Evolutionary conservation across 1,140 invertebrate genomes (phyloP).

Genomic region (Laupala kohalensis): DNA sequence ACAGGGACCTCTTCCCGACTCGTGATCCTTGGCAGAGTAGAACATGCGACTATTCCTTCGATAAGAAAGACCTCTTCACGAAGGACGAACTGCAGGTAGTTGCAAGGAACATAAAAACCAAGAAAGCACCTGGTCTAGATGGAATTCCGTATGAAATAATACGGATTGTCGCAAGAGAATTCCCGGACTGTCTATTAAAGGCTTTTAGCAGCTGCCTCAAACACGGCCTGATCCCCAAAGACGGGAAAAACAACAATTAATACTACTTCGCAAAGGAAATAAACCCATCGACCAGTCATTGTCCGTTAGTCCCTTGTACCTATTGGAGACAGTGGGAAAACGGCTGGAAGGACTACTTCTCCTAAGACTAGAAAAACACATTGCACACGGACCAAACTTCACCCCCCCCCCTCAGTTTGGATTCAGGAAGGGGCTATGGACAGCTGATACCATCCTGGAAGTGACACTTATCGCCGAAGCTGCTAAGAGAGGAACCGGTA

Average conservation of each 20-base stretch:
- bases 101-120: neutral
- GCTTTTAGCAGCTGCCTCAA: neutral
- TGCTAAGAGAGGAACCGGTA: no score
- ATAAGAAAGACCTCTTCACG: neutral
- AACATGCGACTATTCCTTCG: neutral
- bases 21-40: neutral
- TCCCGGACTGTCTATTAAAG: neutral
- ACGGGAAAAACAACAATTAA: neutral
- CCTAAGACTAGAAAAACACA: no score
- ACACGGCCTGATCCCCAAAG: neutral
- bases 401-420: no score
- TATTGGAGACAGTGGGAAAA: no score
- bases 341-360: no score
- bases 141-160: neutral
- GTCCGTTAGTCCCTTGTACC: neutral
- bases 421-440: no score
- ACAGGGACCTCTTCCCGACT: neutral
- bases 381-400: no score
- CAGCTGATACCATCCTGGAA: no score
- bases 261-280: neutral
- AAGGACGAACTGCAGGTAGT: neutral
- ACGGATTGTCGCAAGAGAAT: neutral
- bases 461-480: no score
- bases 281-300: neutral
- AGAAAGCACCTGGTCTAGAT: neutral